Base-by-base conservation (phyloP, 2,113 vertebrate species). In the Rhombomys opimus region DNA sequence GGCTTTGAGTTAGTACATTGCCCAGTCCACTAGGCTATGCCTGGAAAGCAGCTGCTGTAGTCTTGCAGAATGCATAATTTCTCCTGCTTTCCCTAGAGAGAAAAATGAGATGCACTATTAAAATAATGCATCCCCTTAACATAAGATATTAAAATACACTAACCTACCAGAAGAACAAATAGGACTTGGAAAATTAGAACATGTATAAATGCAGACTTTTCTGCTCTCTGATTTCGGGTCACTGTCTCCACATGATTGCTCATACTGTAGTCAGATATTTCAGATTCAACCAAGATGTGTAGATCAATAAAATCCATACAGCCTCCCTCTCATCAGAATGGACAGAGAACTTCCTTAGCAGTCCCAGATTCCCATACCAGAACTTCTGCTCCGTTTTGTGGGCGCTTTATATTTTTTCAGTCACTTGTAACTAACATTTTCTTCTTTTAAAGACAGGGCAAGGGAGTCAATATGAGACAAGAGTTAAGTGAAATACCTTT, bases 241-340 rank as follows among this genome's bases (percentile, higher is more conserved):
- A 92, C 90, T 61, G 63, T 7, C 90, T 96, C 22, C 50, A 94
- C 41, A 95, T 91, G 87, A 90, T 93, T 95, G 86, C 15, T 90
- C 38, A 75, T 63, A 57, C 52, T 22, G 35, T 50, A 86, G 27
- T 84, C 67, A 87, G 80, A 82, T 88, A 85, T 82, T 92, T 89
- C 67, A 81, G 85, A 95, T 75, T 73, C 72, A 25, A 96, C 61
- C 23, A 93, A 95, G 82, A 87, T 8, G 73, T 57, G 7, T 94
- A 46, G 95, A 52, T 85, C 38, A 93, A 75, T 81, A 30, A 30
- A 75, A 92, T 7, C 22, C 65, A 68, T 57, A 52, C 9, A 90
- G 8, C 30, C 84, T 14, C 76, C 13, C 85, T 27, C 25, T n/a
- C 59, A 9, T 80, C 80, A 87, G 22, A 91, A 22, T 52, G 14